Base-by-base conservation (phyloP, 2,888 invertebrate genomes). In the Rhingia rostrata region DNA sequence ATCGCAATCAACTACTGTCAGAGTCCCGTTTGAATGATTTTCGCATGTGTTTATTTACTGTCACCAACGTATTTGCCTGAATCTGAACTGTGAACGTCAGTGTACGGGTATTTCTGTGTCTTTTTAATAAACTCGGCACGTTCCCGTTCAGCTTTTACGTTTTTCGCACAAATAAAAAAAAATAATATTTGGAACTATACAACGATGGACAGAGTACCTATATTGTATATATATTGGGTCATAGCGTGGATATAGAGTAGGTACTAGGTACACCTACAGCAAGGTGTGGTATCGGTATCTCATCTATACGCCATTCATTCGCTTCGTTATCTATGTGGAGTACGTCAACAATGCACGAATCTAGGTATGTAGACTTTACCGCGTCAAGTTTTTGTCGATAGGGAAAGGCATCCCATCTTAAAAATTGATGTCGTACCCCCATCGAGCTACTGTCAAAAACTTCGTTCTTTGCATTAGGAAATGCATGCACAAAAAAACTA, bases 141-240 rank as follows among this genome's bases (percentile, higher is more conserved):
- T 83, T 45, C 35, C 39, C 14, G 45, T 63, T 2, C 67, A 75
- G 70, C 41, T 58, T 33, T 81, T 72, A n/a, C 33, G 53, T 53
- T 69, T 61, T 72, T 61, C 32, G 61, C 56, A 33, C 56, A 67
- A 60, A 70, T 54, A 47, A 60, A 54, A 66, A 66, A 60, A 54
- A 66, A 66, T 72, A 72, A 83, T 83, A 83, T 83, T 83, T 83
- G 82, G 82, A 78, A 83, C 82, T 78, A 78, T 78, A 73, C 78
- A 54, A 43, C 69, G 64, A 39, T 61, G 9, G 49, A 58, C 47
- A 35, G 56, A 53, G 58, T 70, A 49, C 39, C 69, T 22, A 22
- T 22, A 22, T 63, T 67, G 61, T 63, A 56, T 47, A 69, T 54
- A 82, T 82, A 72, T 77, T 82, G 82, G 82, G 82, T 77, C 82